Evolutionary conservation across 2,113 vertebrate genomes (phyloP).

Genomic region (Pavo muticus): DNA sequence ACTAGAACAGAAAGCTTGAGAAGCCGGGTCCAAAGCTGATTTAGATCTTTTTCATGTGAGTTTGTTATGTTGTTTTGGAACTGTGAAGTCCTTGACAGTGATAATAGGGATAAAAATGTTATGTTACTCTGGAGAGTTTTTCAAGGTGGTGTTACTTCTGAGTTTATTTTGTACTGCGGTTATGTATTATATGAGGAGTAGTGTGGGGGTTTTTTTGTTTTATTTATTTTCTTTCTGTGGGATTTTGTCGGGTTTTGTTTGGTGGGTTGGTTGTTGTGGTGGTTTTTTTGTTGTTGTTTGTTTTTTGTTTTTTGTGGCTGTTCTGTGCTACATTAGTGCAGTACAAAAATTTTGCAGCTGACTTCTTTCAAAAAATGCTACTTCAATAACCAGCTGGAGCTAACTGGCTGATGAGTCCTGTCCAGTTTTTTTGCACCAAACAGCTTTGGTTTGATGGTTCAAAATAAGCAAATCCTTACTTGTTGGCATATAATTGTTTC

Average conservation of each 20-base stretch:
- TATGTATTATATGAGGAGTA: background rate
- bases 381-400: background rate
- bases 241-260: background rate
- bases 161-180: conserved; percentile 7
- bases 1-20: background rate
- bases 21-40: background rate
- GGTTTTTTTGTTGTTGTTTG: no score
- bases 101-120: conserved; percentile 5
- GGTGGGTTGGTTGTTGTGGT: no score
- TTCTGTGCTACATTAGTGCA: background rate
- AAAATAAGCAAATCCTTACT: background rate
- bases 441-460: background rate
- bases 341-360: background rate
- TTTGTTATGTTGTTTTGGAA: background rate
- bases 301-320: background rate
- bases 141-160: background rate
- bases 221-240: background rate
- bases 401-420: background rate
- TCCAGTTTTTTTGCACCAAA: background rate
- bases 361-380: background rate
- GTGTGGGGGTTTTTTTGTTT: background rate
- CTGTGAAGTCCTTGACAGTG: background rate
- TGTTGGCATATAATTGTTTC: background rate
- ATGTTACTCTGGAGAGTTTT: conserved; percentile 13
- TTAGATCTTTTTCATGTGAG: background rate